Percentiles rank a stretch among this genome's conserved stretches.
Conservation (phyloP, 1,140 invertebrate genomes). For the Heterodera schachtii region DNA sequence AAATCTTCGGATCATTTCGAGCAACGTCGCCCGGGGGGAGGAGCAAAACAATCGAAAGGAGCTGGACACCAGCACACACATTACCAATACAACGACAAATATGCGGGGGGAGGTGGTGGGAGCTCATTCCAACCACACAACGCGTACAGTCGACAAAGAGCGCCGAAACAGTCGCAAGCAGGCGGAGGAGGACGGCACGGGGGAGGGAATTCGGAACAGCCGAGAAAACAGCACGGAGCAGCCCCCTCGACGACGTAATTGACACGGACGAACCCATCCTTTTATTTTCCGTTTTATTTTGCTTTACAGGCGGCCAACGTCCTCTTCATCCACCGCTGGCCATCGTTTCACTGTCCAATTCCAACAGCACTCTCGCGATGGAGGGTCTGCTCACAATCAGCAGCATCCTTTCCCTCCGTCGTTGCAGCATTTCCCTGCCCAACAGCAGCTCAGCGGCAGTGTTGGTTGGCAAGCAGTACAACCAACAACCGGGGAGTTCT, state of each 20-base stretch:
- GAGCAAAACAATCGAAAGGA: neutral
- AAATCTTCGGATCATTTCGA: neutral
- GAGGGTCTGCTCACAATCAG: neutral
- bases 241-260: neutral
- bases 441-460: neutral
- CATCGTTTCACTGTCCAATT: neutral
- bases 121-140: neutral
- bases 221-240: neutral
- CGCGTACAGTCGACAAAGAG: neutral
- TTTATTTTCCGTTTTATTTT: neutral
- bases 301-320: neutral
- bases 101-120: neutral
- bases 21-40: neutral
- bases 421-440: neutral
- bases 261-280: neutral
- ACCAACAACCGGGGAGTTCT: neutral
- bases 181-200: neutral
- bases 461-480: neutral
- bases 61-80: neutral
- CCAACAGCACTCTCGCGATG: neutral
- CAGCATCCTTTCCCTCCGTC: neutral
- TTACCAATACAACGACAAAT: neutral
- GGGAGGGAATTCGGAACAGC: neutral
- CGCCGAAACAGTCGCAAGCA: neutral
- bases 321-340: neutral